These are phyloP conservation scores for Protobothrops mucrosquamatus DNA, from an alignment of 2,113 vertebrate species.

Conservation along the genomic window DNA sequence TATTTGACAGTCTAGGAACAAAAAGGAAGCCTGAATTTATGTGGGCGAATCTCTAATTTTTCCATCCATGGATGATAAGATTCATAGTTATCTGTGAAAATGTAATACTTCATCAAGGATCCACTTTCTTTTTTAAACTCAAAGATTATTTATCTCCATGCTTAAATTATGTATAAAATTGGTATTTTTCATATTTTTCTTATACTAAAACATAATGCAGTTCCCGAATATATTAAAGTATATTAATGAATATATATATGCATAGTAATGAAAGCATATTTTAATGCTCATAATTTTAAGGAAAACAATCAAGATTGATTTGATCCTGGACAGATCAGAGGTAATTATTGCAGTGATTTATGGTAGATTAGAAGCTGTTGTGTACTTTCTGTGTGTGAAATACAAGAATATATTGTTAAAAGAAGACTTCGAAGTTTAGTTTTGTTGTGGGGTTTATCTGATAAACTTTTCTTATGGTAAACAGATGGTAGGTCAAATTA, in stretches of 20 bases:
- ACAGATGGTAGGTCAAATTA: neutral
- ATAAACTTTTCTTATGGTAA: neutral
- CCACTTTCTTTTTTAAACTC: neutral
- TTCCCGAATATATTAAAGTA: neutral
- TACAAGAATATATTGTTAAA: neutral
- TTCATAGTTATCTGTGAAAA: neutral
- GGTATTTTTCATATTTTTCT: neutral
- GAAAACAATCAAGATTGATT: neutral
- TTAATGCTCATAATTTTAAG: neutral
- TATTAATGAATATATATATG: neutral
- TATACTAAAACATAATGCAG: neutral
- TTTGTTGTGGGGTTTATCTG: neutral
- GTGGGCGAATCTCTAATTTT: neutral
- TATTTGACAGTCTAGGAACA: neutral
- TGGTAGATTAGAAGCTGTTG: neutral
- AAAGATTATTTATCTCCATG: neutral
- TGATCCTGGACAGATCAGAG: neutral
- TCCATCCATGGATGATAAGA: neutral
- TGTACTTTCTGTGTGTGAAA: neutral
- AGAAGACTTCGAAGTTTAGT: neutral
- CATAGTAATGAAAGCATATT: neutral
- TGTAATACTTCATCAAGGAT: neutral
- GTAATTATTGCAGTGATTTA: neutral
- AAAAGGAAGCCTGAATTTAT: neutral
- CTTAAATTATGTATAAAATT: neutral